phyloP scores from a whole-genome alignment of 2,113 vertebrate species.

The Pagrus major region DNA sequence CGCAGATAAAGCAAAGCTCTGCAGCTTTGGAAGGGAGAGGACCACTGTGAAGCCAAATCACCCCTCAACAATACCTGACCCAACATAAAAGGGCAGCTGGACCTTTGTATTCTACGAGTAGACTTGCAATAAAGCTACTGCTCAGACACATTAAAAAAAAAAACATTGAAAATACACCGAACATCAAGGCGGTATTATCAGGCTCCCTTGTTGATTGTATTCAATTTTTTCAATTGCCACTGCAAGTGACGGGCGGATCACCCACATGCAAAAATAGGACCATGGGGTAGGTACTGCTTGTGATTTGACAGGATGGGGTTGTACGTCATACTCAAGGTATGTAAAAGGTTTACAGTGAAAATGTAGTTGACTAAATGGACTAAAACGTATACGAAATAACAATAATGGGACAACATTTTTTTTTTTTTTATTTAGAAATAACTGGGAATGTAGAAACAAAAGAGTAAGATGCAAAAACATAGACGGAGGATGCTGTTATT shows the following conservation, averaged over 20 bases:
- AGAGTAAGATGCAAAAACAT: no score
- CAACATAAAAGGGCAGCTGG: constrained; percentile 75
- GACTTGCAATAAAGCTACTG: constrained; percentile 64
- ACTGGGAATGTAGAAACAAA: no score
- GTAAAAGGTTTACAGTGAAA: no score
- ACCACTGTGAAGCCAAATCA: constrained; percentile 75
- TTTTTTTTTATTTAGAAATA: no score
- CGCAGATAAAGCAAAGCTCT: constrained; percentile 76
- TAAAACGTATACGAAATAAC: no score
- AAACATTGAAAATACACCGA: constrained; percentile 43
- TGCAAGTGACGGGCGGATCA: constrained; percentile 75
- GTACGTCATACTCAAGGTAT: no score
- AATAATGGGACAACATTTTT: no score
- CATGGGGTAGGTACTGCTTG: no score
- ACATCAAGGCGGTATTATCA: constrained; percentile 35
- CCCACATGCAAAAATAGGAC: no score
- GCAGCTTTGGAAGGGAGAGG: constrained; percentile 69
- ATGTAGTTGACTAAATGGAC: no score
- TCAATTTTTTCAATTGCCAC: background rate
- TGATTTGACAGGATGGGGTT: no score
- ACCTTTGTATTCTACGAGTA: constrained; percentile 72
- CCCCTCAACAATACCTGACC: constrained; percentile 74
- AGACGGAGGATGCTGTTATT: no score
- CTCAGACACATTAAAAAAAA: constrained; percentile 24
- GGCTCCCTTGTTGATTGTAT: constrained; percentile 18